Base-by-base conservation (phyloP, 2,113 vertebrate species). In the Condylura cristata region DNA sequence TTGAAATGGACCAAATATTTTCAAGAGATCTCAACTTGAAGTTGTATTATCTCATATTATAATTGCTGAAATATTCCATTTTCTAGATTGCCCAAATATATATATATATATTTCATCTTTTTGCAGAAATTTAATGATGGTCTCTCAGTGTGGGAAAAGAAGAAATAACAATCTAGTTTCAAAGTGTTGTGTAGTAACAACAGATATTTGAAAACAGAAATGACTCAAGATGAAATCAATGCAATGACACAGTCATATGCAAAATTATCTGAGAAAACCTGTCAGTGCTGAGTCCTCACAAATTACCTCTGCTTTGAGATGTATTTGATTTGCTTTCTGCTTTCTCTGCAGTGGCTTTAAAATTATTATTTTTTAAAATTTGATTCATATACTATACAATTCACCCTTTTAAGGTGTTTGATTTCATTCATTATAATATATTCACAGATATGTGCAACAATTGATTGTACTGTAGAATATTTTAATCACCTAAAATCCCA, bases 21-120 rank as follows among this genome's bases (percentile, higher is more conserved):
- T 78, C 41, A 78, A 92, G 32, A 0, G 10, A 18, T 71, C 66
- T 65, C 48, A 68, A 84, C 46, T 90, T 70, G 51, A 87, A 89
- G 92, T 93, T 91, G 37, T 94, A 53, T 76, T 26, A 34, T 96
- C 84, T 89, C n/a, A 14, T 44, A 12, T 60, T 87, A 39, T 68
- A 91, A 74, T 79, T 84, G 41, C 28, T 88, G 75, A 51, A 56
- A 66, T 63, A 86, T 0, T 22, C 20, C 37, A 48, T 56, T 18
- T 63, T 74, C 37, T 30, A 34, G 24, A 56, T 66, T 65, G 26
- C 2, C 8, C 70, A 80, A 58, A 68, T 85, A 2, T 37, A 75
- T n/a, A n/a, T n/a, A n/a, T n/a, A n/a, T n/a, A 91, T 68, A 44
- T 44, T 90, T 81, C 56, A 76, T 22, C 3, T 24, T 11, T 46